Conservation (phyloP, 2,113 vertebrate species). For the Myrmecobius fasciatus region DNA sequence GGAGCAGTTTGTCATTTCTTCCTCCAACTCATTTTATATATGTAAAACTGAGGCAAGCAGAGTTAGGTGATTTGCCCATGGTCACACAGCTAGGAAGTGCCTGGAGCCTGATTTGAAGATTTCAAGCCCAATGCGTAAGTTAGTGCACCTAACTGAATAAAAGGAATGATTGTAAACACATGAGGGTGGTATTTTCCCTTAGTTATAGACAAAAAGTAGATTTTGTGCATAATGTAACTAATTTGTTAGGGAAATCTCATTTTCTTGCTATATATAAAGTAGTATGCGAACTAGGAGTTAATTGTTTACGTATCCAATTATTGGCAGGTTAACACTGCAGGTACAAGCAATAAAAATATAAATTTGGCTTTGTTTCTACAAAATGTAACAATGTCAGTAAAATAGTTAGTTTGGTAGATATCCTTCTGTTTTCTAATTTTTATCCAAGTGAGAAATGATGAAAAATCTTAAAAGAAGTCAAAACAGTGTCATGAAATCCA, state of each 20-base stretch:
- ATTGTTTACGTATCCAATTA: conserved; percentile 69
- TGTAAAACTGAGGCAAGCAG: too few species aligned
- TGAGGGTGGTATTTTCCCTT: conserved; percentile 25
- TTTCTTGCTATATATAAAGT: conserved; percentile 64
- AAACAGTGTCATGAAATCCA: conserved; percentile 11
- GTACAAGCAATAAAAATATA: conserved; percentile 62
- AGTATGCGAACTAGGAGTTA: conserved; percentile 48
- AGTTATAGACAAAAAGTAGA: conserved; percentile 11
- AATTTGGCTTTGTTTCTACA: conserved; percentile 27
- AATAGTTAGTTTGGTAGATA: conserved; percentile 43
- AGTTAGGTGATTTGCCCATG: too few species aligned
- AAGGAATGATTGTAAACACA: neutral
- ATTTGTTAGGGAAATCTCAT: conserved; percentile 41
- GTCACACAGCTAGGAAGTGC: too few species aligned
- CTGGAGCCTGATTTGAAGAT: too few species aligned
- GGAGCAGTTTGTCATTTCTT: too few species aligned
- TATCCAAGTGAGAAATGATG: neutral
- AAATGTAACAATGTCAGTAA: conserved; percentile 40
- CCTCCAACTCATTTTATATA: too few species aligned
- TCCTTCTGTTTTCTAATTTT: conserved; percentile 44
- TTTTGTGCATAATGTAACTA: conserved; percentile 60
- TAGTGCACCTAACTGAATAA: neutral
- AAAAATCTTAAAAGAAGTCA: neutral
- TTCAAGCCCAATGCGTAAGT: too few species aligned
- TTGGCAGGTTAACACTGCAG: conserved; percentile 71